These are phyloP conservation scores for Botia almorhae DNA, from an alignment of 2,797 vertebrate genomes.

Conservation along the genomic window DNA sequence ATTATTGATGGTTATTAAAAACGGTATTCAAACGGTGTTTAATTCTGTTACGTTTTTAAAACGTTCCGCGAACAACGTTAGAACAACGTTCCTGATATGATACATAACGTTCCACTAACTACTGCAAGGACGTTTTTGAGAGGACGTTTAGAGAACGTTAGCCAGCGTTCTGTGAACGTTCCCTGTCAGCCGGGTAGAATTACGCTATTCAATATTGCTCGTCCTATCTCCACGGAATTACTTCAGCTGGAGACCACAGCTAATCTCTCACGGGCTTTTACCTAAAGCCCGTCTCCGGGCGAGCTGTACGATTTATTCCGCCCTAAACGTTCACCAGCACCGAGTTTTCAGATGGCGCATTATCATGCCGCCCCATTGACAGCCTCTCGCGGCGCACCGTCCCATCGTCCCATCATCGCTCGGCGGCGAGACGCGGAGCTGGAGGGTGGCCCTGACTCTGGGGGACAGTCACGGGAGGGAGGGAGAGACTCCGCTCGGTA, in stretches of 20 bases:
- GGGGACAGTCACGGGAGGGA: slow-evolving; percentile 61
- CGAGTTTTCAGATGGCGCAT: slow-evolving; percentile 19
- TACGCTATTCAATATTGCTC: slow-evolving; percentile 9
- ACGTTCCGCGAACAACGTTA: neutral
- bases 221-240: slow-evolving; percentile 20
- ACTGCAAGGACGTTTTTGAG: too few species aligned
- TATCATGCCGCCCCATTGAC: slow-evolving; percentile 9
- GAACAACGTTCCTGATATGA: neutral
- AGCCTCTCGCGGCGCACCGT: slow-evolving; percentile 8
- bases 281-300: slow-evolving; percentile 3
- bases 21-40: too few species aligned
- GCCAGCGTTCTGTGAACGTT: too few species aligned
- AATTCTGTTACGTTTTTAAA: too few species aligned
- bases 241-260: slow-evolving; percentile 1
- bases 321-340: neutral
- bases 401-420: slow-evolving; percentile 32
- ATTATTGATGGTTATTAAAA: too few species aligned
- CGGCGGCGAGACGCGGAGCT: neutral
- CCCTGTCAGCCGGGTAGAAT: too few species aligned
- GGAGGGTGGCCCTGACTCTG: slow-evolving; percentile 31
- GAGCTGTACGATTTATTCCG: neutral
- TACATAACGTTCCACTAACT: too few species aligned
- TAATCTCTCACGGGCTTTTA: slow-evolving; percentile 19
- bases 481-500: slow-evolving; percentile 56
- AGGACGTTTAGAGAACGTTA: too few species aligned